Percentiles rank a stretch among this genome's conserved stretches.
phyloP scores from a whole-genome alignment of 2,797 vertebrate species.

The Sebastes itinus region DNA sequence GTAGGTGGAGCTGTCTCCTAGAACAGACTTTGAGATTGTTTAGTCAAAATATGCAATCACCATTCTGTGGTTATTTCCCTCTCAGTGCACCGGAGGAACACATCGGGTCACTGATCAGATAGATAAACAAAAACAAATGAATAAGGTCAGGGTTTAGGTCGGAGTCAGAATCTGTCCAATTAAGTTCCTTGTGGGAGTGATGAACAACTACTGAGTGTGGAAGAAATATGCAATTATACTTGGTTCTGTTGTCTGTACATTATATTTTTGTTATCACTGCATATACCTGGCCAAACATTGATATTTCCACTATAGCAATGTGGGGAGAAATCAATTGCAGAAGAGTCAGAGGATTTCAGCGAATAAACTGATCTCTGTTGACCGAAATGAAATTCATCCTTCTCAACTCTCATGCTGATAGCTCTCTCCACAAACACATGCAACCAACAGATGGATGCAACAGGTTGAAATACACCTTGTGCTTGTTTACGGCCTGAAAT shows the following conservation, averaged over 20 bases:
- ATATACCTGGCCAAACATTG: neutral
- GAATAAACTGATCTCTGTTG: neutral
- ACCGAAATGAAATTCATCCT: neutral
- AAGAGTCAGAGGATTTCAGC: too few relatives aligned
- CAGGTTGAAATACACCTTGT: slow-evolving; percentile 16
- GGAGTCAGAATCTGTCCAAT: slow-evolving; percentile 9
- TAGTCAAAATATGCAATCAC: neutral
- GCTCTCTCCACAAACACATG: slow-evolving; percentile 3
- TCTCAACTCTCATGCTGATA: slow-evolving; percentile 5
- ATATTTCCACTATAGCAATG: neutral
- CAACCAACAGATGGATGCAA: slow-evolving; percentile 28
- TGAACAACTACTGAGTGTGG: neutral
- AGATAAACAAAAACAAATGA: slow-evolving; percentile 31
- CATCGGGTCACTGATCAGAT: slow-evolving; percentile 22
- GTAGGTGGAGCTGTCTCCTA: slow-evolving; percentile 2
- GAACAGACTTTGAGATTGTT: slow-evolving; percentile 1
- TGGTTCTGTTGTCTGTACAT: neutral
- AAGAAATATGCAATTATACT: neutral
- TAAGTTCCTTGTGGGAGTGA: slow-evolving; percentile 3
- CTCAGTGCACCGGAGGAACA: neutral
- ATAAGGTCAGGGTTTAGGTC: slow-evolving; percentile 17
- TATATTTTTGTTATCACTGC: neutral
- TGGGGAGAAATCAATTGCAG: neutral
- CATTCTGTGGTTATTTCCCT: slow-evolving; percentile 15
- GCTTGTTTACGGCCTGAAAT: slow-evolving; percentile 13